Evolutionary conservation across 2,797 vertebrate genomes (phyloP).

Genomic region (Sparidentex hasta): DNA sequence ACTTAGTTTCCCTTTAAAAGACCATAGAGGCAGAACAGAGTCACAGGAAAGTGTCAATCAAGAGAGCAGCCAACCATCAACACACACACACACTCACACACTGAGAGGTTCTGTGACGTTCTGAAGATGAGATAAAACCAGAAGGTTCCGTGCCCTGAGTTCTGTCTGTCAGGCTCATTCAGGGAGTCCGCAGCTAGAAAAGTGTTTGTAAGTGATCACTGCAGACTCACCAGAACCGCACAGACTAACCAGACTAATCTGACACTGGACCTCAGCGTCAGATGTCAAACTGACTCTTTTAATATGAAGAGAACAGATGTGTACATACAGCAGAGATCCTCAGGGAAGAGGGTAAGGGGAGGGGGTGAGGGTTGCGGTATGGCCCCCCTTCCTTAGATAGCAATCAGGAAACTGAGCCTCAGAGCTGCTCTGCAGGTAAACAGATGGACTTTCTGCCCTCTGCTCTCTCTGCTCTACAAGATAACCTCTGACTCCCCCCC

Average conservation of each 20-base stretch:
- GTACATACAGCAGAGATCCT: neutral
- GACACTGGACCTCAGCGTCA: too few relatives aligned
- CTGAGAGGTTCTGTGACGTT: too few relatives aligned
- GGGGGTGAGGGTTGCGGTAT: neutral
- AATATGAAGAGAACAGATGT: neutral
- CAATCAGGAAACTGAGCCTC: constrained; percentile 89
- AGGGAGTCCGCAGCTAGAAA: too few relatives aligned
- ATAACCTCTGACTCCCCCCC: constrained; percentile 84
- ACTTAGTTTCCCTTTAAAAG: constrained; percentile 64
- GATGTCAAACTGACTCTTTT: neutral
- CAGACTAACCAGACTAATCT: too few relatives aligned
- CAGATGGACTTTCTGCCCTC: constrained; percentile 84
- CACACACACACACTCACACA: constrained; percentile 6
- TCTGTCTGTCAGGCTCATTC: too few relatives aligned
- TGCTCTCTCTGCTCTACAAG: constrained; percentile 72
- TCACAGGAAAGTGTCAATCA: constrained; percentile 89
- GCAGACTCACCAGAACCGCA: too few relatives aligned
- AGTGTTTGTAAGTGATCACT: too few relatives aligned
- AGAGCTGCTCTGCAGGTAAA: constrained; percentile 81
- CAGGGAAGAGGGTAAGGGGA: neutral
- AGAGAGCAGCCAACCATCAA: constrained; percentile 73
- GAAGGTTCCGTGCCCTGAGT: too few relatives aligned
- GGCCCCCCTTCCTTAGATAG: constrained; percentile 72
- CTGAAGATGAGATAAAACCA: too few relatives aligned
- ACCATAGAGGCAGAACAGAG: constrained; percentile 82